Conservation (phyloP, 1,140 invertebrate species). For the Drepana arcuata region DNA sequence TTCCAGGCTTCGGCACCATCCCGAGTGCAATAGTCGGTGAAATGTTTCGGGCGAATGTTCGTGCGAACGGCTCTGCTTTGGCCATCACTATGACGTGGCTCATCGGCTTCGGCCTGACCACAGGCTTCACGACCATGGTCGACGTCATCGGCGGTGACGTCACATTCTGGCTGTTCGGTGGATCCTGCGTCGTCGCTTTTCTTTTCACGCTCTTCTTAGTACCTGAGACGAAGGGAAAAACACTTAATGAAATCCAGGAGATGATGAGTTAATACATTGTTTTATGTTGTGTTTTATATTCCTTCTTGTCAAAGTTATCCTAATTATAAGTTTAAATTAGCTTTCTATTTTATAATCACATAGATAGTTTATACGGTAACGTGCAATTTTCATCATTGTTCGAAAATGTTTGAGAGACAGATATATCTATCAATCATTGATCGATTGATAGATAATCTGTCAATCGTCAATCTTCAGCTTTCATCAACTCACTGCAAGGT, state of each 20-base stretch:
- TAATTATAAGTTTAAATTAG: too few relatives aligned
- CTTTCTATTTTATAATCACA: too few relatives aligned
- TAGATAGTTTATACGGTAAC: too few relatives aligned
- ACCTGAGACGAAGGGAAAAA: conserved; percentile 86
- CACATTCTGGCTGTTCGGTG: conserved; percentile 85
- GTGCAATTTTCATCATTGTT: too few relatives aligned
- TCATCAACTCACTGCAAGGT: too few relatives aligned
- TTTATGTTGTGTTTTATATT: too few relatives aligned
- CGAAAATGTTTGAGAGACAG: too few relatives aligned
- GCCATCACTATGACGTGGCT: conserved; percentile 81
- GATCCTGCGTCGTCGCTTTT: conserved; percentile 77
- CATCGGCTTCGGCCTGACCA: conserved; percentile 81
- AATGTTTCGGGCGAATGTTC: conserved; percentile 77
- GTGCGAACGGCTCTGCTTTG: conserved; percentile 76
- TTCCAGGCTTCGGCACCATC: conserved; percentile 78
- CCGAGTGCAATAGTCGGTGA: conserved; percentile 80
- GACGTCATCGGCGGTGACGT: conserved; percentile 75
- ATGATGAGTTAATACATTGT: conserved; percentile 61
- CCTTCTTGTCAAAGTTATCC: too few relatives aligned
- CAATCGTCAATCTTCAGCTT: too few relatives aligned
- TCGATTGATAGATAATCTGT: too few relatives aligned
- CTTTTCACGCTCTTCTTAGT: conserved; percentile 75
- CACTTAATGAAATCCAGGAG: conserved; percentile 80
- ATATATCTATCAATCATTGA: too few relatives aligned
- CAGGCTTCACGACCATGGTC: conserved; percentile 76